Conservation (phyloP, 1,140 invertebrate species). For the Calliopsis andreniformis region DNA sequence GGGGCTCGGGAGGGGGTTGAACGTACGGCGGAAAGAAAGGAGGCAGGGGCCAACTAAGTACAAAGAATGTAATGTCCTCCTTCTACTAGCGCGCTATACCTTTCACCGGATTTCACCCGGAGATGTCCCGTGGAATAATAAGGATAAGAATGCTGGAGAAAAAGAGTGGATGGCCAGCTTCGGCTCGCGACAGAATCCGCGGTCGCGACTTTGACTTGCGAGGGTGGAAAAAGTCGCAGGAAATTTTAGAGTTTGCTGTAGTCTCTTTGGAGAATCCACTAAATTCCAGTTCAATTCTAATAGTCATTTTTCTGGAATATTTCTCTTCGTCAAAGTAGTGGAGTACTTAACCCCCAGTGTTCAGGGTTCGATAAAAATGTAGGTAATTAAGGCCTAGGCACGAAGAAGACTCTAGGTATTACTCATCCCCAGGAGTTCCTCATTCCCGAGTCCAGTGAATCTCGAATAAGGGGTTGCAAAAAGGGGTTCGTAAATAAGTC, state of each 20-base stretch:
- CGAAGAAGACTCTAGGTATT: not conserved
- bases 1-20: slow-evolving; percentile 36
- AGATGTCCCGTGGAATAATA: slow-evolving; percentile 71
- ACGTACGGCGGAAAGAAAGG: slow-evolving; percentile 33
- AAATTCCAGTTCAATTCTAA: too few relatives aligned
- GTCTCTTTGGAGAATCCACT: too few relatives aligned
- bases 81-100: slow-evolving; percentile 59
- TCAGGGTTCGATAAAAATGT: too few relatives aligned
- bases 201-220: too few relatives aligned
- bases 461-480: not conserved
- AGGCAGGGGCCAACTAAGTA: slow-evolving; percentile 65
- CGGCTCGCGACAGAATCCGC: slow-evolving; percentile 16
- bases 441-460: not conserved
- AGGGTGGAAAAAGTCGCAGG: too few relatives aligned
- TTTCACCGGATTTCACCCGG: slow-evolving; percentile 71
- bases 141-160: slow-evolving; percentile 62
- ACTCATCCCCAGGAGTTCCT: not conserved
- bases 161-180: slow-evolving; percentile 46
- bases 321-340: too few relatives aligned
- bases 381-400: too few relatives aligned
- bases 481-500: not conserved
- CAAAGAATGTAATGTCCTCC: slow-evolving; percentile 74
- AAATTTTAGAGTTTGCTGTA: too few relatives aligned
- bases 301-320: too few relatives aligned
- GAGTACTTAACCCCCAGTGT: too few relatives aligned